These are phyloP conservation scores for Sebastes cheni DNA, from an alignment of 2,797 vertebrate species.

Conservation along the genomic window DNA sequence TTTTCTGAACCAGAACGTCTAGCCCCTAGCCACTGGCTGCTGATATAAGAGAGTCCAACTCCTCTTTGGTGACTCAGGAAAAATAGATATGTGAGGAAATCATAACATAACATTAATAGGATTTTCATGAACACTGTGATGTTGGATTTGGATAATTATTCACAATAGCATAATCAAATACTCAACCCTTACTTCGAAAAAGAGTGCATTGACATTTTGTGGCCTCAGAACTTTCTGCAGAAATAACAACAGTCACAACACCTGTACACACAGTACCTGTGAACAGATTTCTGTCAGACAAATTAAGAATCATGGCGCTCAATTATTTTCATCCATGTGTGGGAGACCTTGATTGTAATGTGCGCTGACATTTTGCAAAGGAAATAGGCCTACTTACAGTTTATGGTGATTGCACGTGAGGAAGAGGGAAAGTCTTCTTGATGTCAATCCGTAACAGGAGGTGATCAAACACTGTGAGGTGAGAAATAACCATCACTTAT, in stretches of 20 bases:
- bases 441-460: conserved; percentile 6
- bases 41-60: not conserved
- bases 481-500: conserved; percentile 15
- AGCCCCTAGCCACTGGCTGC: conserved; percentile 13
- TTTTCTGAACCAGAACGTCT: conserved; percentile 14
- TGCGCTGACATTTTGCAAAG: conserved; percentile 43
- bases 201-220: not conserved
- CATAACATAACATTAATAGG: too few species aligned
- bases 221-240: not conserved
- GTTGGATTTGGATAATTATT: not conserved
- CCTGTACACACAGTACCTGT: conserved; percentile 3
- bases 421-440: not conserved
- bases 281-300: conserved; percentile 1
- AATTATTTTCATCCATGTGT: conserved; percentile 34
- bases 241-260: conserved; percentile 2
- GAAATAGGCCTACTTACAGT: conserved; percentile 18
- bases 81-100: conserved; percentile 5
- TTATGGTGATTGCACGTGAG: conserved; percentile 30
- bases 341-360: conserved; percentile 41
- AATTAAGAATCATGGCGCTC: conserved; percentile 5
- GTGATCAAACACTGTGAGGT: not conserved
- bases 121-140: not conserved
- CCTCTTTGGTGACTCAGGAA: conserved; percentile 2
- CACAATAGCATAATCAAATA: not conserved
- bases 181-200: not conserved